Conservation (phyloP, 2,888 invertebrate species). For the Carcina quercana region DNA sequence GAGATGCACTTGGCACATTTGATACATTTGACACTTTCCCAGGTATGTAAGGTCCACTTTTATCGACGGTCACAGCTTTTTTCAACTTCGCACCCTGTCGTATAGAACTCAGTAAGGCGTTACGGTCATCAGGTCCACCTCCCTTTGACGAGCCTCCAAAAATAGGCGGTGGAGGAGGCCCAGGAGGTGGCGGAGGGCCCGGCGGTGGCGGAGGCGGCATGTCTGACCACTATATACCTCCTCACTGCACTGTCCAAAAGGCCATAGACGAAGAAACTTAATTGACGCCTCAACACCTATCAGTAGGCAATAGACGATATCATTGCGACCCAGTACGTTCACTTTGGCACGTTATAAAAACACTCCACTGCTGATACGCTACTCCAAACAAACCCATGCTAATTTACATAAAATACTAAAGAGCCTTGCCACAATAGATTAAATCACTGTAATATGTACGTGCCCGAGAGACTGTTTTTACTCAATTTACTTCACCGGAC, state of each 20-base stretch:
- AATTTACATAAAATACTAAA: slow-evolving; percentile 60
- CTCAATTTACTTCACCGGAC: slow-evolving; percentile 40
- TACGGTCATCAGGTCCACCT: slow-evolving; percentile 75
- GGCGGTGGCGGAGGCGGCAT: slow-evolving; percentile 80
- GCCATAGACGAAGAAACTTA: slow-evolving; percentile 30
- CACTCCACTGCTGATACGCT: slow-evolving; percentile 44
- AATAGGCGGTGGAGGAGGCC: slow-evolving; percentile 72
- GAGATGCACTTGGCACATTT: slow-evolving; percentile 36
- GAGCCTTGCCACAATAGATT: slow-evolving; percentile 64
- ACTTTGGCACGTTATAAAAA: slow-evolving; percentile 45
- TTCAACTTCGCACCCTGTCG: slow-evolving; percentile 87
- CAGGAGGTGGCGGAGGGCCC: slow-evolving; percentile 78
- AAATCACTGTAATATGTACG: slow-evolving; percentile 63
- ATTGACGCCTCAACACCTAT: slow-evolving; percentile 14
- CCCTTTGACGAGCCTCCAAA: slow-evolving; percentile 59
- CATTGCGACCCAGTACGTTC: slow-evolving; percentile 30
- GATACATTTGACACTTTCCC: slow-evolving; percentile 70
- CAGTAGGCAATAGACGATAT: slow-evolving; percentile 25
- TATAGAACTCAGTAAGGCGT: slow-evolving; percentile 86
- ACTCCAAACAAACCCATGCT: slow-evolving; percentile 45
- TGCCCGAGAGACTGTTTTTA: slow-evolving; percentile 57
- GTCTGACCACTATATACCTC: slow-evolving; percentile 33
- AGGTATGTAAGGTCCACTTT: slow-evolving; percentile 86
- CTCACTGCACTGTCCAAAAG: slow-evolving; percentile 24
- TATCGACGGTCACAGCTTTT: slow-evolving; percentile 92